Evolutionary conservation across 2,113 vertebrate species (phyloP), one percentile per base, ranked within the genome.

Genomic region (Haemorhous mexicanus): DNA sequence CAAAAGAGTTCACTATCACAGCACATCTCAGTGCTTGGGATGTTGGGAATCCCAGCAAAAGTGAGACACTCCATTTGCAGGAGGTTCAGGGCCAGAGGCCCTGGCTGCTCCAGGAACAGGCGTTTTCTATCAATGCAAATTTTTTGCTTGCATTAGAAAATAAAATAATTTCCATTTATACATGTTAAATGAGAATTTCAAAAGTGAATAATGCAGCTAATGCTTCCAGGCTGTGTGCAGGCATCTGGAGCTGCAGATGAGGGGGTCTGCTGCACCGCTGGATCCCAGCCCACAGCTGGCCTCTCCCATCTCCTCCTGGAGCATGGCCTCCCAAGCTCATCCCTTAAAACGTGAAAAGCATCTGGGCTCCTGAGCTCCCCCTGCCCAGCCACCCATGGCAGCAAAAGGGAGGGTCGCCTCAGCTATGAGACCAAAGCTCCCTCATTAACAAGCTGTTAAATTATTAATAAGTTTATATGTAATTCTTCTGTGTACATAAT

Each of bases 401-500:
- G 73, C 72, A 24, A 37, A 37, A 0, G 10, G 37, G 43, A 5
- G 56, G 64, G 17, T 39, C 0, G 1, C 67, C 72, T 11, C 15
- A 80, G 75, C 49, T 10, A 10, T 1, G 4, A 66, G 62, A 62
- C 74, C 3, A 2, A 85, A 86, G 76, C 93, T 82, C 3, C 1
- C 94, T 97, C 97, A 95, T 97, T 98, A 98, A 96, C 95, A 96
- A 93, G 95, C 96, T 98, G 97, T 96, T 98, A 97, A 97, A 98
- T 98, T 98, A 98, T 98, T 97, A 98, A 98, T 98, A 95, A 95
- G 97, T 96, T 97, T 96, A 91, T 91, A 96, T 97, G 95, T 97
- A 97, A 98, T 97, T 97, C 96, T 93, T 96, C 97, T 98, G 97
- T 97, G 97, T 98, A 97, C 97, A 96, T 94, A 97, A 97, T 97